Evolutionary conservation across 2,113 vertebrate genomes (phyloP), one percentile per base, ranked within the genome.

Genomic region (Hypomesus transpacificus): DNA sequence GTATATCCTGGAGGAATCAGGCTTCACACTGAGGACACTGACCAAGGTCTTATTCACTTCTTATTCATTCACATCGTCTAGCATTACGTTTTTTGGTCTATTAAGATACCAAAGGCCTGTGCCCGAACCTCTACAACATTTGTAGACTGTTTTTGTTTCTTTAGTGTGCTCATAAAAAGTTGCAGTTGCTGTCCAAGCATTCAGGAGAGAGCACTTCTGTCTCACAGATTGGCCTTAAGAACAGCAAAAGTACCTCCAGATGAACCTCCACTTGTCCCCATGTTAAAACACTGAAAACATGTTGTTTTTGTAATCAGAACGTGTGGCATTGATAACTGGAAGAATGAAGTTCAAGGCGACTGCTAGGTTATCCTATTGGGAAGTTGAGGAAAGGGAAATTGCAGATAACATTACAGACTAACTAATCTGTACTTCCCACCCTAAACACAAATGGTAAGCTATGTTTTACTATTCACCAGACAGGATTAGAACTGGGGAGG

Each of bases 271-370:
- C 66, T 68, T 62, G 68, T n/a, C 24, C 61, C 61, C 53, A 64
- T 57, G n/a, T 53, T 20, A 16, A 7, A 21, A 51, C 14, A 21
- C 31, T 28, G 24, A n/a, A 69, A 58, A 80, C 56, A 64, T 34
- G 26, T 69, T 64, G 46, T 50, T 67, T 18, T 24, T 24, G 39
- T 50, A 70, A 68, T 65, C 51, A 70, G 64, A 68, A 61, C 63
- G 63, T 24, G 16, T 28, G 20, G 59, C 31, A 20, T 69, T 67
- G 84, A 82, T 84, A 79, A 77, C 21, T 76, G 72, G 70, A 82
- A 85, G 69, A 87, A 81, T 78, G 61, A 63, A 69, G 71, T 79
- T 86, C 39, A 76, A 75, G 78, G 80, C 70, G 34, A 34, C 59
- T 18, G 24, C 34, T 17, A 69, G 70, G 62, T 83, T 73, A 84